Base-by-base conservation (phyloP, 2,113 vertebrate species). In the Gila orcuttii region DNA sequence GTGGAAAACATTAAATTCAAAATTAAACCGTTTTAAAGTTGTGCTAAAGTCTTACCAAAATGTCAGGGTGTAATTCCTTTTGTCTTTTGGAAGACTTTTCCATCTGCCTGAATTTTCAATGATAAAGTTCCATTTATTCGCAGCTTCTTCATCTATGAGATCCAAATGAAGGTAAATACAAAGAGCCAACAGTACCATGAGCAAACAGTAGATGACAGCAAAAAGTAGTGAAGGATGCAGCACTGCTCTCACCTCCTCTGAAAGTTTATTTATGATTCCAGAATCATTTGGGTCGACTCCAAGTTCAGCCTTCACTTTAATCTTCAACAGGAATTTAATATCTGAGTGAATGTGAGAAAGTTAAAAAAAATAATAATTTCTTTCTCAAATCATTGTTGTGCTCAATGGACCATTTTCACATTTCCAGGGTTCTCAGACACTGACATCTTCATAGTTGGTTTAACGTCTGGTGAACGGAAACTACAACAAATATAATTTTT, bases 351-450 rank as follows among this genome's bases (percentile, higher is more conserved):
- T 50, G 23, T n/a, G 42, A 75, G 42, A 75, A 75, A 75, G n/a
- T 45, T n/a, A n/a, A 0, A 1, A 42, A 74, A 42, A 11, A 13
- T 25, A 0, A 0, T 0, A 5, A 47, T 0, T 25, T 47, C 23
- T 74, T 47, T 3, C 21, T 45, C 71, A 74, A 74, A 45, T 47
- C 7, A 42, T 42, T 42, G 39, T 42, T 57, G 52, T 21, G 55
- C 19, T 57, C 19, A 21, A 57, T 57, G 55, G 55, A 57, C 55
- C 55, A 17, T 55, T 55, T 55, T 55, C 52, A 55, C 17, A 6
- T 55, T 19, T 55, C 52, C 5, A 19, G 52, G 52, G 52, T 55
- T 55, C 52, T 21, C 4, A 57, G 19, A 57, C 19, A 21, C 2
- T 55, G 17, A 21, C 21, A 19, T 21, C 19, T 57, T 57, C 6